A percentile compares a stretch with the other conserved stretches of the same genome.
These are phyloP conservation scores for Keiferia lycopersicella DNA, from an alignment of 2,888 invertebrate species.

Conservation along the genomic window DNA sequence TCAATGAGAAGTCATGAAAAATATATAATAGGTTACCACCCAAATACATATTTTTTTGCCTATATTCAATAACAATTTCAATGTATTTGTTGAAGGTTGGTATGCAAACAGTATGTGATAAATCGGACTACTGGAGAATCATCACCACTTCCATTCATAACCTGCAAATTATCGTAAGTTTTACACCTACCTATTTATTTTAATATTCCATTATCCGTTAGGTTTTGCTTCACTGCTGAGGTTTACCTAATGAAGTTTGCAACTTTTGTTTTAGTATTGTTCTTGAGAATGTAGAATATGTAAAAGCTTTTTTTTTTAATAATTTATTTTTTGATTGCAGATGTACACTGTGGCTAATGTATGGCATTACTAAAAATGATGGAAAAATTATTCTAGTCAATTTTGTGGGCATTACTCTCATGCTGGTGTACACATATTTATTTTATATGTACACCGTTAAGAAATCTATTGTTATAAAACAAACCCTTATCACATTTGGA, in stretches of 20 bases:
- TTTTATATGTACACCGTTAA: slow-evolving; percentile 88
- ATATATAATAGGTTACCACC: no score
- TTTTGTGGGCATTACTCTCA: slow-evolving; percentile 85
- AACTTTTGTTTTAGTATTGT: no score
- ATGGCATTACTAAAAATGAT: slow-evolving; percentile 88
- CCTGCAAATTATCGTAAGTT: slow-evolving; percentile 89
- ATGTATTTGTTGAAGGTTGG: slow-evolving; percentile 81
- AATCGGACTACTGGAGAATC: slow-evolving; percentile 89
- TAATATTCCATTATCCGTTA: not conserved
- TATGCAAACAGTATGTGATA: slow-evolving; percentile 87
- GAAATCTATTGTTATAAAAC: slow-evolving; percentile 84
- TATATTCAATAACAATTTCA: not conserved
- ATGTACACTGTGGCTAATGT: slow-evolving; percentile 89
- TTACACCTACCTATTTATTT: not conserved
- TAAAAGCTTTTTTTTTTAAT: no score
- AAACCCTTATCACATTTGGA: slow-evolving; percentile 77
- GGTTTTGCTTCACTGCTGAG: no score
- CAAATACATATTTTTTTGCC: not conserved
- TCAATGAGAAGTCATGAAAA: no score
- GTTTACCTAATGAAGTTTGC: no score
- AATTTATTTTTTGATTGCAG: slow-evolving; percentile 67
- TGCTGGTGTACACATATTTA: slow-evolving; percentile 85
- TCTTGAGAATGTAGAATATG: no score
- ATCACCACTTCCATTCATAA: slow-evolving; percentile 88
- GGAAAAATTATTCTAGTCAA: slow-evolving; percentile 88